These are phyloP conservation scores for Furnarius figulus DNA, from an alignment of 2,113 vertebrate species.

Conservation along the genomic window DNA sequence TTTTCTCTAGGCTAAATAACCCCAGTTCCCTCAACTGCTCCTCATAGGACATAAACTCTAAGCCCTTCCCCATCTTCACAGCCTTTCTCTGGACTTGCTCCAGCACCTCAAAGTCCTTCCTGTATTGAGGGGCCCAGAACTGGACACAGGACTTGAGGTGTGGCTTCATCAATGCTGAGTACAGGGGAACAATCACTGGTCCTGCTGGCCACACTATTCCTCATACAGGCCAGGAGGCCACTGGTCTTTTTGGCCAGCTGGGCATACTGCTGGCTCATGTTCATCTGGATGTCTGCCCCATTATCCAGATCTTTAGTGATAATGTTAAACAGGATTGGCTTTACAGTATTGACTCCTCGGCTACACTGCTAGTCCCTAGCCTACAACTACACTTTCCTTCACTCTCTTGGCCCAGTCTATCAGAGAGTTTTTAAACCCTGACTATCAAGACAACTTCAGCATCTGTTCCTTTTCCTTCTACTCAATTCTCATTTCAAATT, in stretches of 20 bases:
- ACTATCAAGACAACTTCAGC: background rate
- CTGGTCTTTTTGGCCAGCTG: background rate
- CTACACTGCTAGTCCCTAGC: fast-evolving
- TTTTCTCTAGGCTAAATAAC: background rate
- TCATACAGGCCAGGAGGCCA: background rate
- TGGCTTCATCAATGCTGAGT: background rate
- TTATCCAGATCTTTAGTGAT: background rate
- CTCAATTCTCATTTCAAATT: background rate
- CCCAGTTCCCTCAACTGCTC: background rate
- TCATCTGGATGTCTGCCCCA: background rate
- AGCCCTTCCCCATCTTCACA: background rate
- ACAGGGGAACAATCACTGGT: background rate
- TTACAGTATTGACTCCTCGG: background rate
- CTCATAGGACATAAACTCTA: background rate
- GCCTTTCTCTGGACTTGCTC: background rate
- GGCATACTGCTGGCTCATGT: background rate
- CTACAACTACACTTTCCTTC: background rate
- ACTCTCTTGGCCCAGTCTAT: background rate
- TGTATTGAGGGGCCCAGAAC: background rate
- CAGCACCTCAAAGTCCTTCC: background rate
- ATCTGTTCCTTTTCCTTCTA: background rate
- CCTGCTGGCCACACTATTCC: background rate
- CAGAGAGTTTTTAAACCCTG: background rate
- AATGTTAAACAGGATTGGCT: background rate
- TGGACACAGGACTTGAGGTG: background rate